Evolutionary conservation across 2,113 vertebrate species (phyloP), one percentile per base, ranked within the genome.

Genomic region (Sinosuthora webbiana): DNA sequence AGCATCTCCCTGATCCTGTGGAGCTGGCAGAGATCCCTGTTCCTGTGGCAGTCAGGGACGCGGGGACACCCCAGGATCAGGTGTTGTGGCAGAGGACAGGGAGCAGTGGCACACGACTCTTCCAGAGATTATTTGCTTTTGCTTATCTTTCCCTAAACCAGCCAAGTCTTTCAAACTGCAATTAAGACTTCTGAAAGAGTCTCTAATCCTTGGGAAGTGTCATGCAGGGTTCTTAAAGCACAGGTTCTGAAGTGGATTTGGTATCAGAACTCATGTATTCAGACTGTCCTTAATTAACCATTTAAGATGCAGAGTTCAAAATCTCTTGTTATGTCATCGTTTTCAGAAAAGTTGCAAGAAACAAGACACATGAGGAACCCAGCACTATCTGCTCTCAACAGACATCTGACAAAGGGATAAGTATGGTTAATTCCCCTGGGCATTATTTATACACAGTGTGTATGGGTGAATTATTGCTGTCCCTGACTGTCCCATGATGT

Each of bases 401-500:
- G 94, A 97, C 91, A 30, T 92, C 96, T 97, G 97, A 97, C 96
- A 91, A 95, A 97, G 93, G 96, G 95, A 77, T 96, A 94, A 96
- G 86, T 83, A 57, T 59, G 87, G 84, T 62, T 94, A 95, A 96
- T 94, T 97, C 98, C 97, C 96, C 31, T 24, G 91, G 97, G 97
- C 97, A 94, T 96, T 97, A 96, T 97, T 97, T 97, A 96, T 97
- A 95, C 95, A 89, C 91, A 93, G 96, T 91, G 96, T 96, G 80
- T 96, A 96, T 84, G 95, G 95, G 83, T 98, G 97, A 98, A 97
- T 98, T 98, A 98, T 97, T 97, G 96, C 96, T 88, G 86, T 97
- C 95, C 94, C 97, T 96, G 95, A 97, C 96, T 94, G 89, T 95
- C 95, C 97, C 98, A 98, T 98, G 96, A 98, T 98, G 98, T 98